A percentile compares a stretch with the other conserved stretches of the same genome.
Evolutionary conservation across 92 coral and sea anemone genomes (phyloP).

Genomic region (Pocillopora grandis): DNA sequence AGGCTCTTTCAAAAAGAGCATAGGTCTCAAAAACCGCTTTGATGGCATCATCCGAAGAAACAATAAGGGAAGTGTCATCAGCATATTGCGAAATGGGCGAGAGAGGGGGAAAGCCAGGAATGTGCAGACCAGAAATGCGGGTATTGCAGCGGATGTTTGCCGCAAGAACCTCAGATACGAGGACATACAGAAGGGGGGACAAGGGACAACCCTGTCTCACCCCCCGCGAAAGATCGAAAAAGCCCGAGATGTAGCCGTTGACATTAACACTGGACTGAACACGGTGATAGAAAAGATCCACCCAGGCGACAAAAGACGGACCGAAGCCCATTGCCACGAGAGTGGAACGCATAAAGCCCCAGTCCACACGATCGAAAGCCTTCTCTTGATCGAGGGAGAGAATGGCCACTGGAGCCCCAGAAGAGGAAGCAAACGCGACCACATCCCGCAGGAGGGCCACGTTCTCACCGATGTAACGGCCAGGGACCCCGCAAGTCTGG

Average conservation of each 20-base stretch:
- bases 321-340: not conserved
- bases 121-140: constrained; percentile 2
- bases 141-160: not conserved
- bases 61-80: constrained; percentile 41
- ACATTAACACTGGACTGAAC: not conserved
- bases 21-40: not conserved
- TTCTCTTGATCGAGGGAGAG: constrained; percentile 50
- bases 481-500: not conserved
- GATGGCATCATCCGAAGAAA: constrained; percentile 1
- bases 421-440: not conserved
- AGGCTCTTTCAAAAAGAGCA: not conserved
- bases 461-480: constrained; percentile 32
- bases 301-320: constrained; percentile 8
- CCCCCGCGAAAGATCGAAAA: constrained; percentile 24
- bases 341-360: constrained; percentile 22
- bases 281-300: not conserved
- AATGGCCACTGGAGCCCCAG: constrained; percentile 11
- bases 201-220: constrained; percentile 65
- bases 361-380: constrained; percentile 25
- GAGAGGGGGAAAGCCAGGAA: not conserved
- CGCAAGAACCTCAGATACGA: constrained; percentile 45
- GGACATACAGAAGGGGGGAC: constrained; percentile 44
- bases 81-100: constrained; percentile 36
- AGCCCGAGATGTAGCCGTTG: constrained; percentile 4
- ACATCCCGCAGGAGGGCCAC: constrained; percentile 35